These are phyloP conservation scores for Blomia tropicalis DNA, from an alignment of 2,888 invertebrate genomes.

Conservation along the genomic window DNA sequence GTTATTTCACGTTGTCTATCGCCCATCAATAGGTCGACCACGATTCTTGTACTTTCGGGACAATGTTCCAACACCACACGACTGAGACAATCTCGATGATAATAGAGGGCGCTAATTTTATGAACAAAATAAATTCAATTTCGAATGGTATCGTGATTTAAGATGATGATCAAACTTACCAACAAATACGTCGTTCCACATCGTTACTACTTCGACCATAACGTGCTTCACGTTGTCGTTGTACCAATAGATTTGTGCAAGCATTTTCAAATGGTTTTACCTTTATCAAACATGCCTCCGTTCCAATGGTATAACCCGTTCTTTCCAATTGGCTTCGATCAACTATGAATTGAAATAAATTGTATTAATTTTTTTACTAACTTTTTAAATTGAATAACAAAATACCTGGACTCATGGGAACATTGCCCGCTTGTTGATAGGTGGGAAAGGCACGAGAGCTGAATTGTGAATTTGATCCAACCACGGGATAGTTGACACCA, in stretches of 20 bases:
- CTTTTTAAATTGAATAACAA: not conserved
- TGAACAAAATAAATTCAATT: no score
- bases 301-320: not conserved
- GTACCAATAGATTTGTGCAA: conserved; percentile 23
- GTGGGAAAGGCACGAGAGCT: not conserved
- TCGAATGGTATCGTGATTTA: no score
- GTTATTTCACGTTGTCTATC: conserved; percentile 22
- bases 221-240: conserved; percentile 23
- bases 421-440: not conserved
- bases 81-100: conserved; percentile 26
- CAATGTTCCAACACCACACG: conserved; percentile 24
- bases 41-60: conserved; percentile 18
- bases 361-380: not conserved
- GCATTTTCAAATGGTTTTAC: conserved; percentile 5
- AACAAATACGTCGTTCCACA: conserved; percentile 26
- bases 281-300: conserved; percentile 13
- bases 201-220: conserved; percentile 22
- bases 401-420: not conserved
- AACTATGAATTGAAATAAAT: not conserved
- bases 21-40: conserved; percentile 25
- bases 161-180: conserved; percentile 22
- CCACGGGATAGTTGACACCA: not conserved
- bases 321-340: not conserved
- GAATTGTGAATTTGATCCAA: not conserved
- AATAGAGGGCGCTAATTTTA: conserved; percentile 22